Percentiles rank a stretch among this genome's conserved stretches.
Evolutionary conservation across 2,797 vertebrate species (phyloP).

Genomic region (Phylloscopus collybita): DNA sequence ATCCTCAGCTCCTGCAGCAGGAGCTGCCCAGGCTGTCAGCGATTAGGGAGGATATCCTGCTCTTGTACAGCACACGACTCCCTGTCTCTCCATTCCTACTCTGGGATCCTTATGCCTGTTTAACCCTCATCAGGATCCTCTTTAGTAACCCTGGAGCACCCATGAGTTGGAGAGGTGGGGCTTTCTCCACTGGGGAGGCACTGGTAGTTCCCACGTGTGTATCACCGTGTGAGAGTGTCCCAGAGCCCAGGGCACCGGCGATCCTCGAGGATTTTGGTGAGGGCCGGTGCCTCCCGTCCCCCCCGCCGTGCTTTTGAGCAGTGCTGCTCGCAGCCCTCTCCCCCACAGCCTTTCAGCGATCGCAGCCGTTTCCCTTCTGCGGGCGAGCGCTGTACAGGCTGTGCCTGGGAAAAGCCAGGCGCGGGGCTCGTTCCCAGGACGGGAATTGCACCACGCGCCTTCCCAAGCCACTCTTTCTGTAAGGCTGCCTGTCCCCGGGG

Average conservation of each 20-base stretch:
- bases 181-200: accelerated
- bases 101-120: neutral
- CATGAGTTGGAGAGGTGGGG: neutral
- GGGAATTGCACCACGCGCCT: neutral
- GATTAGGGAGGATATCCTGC: neutral
- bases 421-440: neutral
- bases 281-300: neutral
- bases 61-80: accelerated
- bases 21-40: neutral
- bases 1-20: neutral
- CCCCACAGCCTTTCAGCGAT: neutral
- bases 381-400: neutral
- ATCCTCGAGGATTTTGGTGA: neutral
- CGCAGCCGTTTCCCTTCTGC: neutral
- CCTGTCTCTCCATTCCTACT: neutral
- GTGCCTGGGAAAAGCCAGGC: slow-evolving; percentile 29
- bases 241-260: accelerated
- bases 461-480: neutral
- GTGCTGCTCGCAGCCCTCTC: neutral
- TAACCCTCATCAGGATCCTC: neutral
- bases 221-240: neutral
- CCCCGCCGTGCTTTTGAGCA: neutral
- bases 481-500: neutral
- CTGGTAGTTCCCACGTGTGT: accelerated
- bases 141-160: neutral